Evolutionary conservation across 2,888 invertebrate species (phyloP).

Genomic region (Eubasilissa splendida): DNA sequence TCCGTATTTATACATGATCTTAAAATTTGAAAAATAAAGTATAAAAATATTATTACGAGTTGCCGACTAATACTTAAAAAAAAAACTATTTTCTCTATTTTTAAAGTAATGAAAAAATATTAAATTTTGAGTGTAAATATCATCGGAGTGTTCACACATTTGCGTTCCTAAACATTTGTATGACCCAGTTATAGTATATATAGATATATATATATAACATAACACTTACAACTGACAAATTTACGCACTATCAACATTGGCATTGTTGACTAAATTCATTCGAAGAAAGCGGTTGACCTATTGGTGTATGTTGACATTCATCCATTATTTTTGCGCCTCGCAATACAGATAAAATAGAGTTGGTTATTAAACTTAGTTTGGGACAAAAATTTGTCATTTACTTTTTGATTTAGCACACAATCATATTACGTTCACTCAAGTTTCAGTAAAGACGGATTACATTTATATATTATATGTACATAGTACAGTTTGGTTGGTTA

Average conservation of each 20-base stretch:
- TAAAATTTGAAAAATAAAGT: not conserved
- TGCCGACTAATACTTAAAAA: constrained; percentile 4
- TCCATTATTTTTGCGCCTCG: too few relatives aligned
- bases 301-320: too few relatives aligned
- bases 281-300: constrained; percentile 1
- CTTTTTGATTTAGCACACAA: too few relatives aligned
- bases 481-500: too few relatives aligned
- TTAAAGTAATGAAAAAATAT: not conserved
- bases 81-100: not conserved
- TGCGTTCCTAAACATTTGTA: not conserved
- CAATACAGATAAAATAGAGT: too few relatives aligned
- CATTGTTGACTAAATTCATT: constrained; percentile 29
- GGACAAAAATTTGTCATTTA: too few relatives aligned
- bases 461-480: too few relatives aligned
- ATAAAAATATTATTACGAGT: not conserved
- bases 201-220: constrained; percentile 3
- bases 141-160: not conserved
- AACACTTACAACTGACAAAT: constrained; percentile 20
- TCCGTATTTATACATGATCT: not conserved
- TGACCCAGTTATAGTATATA: not conserved
- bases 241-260: constrained; percentile 28
- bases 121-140: not conserved
- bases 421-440: too few relatives aligned
- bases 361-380: too few relatives aligned
- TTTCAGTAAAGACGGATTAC: too few relatives aligned